Conservation (phyloP, 2,113 vertebrate genomes). For the Empidonax traillii region DNA sequence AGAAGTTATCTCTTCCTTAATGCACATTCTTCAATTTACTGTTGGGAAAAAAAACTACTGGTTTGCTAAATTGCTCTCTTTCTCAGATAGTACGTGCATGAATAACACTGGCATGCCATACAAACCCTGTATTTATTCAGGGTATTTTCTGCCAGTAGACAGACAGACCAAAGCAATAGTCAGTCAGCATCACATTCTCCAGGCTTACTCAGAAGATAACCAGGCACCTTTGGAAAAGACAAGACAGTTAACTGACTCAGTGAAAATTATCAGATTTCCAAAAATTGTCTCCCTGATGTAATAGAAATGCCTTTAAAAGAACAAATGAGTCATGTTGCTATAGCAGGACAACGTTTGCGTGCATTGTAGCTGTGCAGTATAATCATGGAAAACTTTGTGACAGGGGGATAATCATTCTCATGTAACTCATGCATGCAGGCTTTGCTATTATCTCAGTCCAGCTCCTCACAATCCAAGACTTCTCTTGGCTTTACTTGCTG, state of each 20-base stretch:
- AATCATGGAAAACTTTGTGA: conserved; percentile 12
- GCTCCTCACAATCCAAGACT: background rate
- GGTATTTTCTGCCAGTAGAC: background rate
- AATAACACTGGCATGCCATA: background rate
- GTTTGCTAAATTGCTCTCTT: background rate
- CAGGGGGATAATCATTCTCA: background rate
- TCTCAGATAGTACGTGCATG: background rate
- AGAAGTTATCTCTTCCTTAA: background rate
- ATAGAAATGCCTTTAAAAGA: conserved; percentile 25
- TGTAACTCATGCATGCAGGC: background rate
- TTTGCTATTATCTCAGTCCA: background rate
- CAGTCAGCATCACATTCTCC: background rate
- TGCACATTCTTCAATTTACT: background rate
- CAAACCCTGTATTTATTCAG: background rate
- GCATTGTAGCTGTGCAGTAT: background rate
- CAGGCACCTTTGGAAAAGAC: background rate
- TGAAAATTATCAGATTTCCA: conserved; percentile 27
- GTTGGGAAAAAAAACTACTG: background rate
- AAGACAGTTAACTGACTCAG: conserved; percentile 23
- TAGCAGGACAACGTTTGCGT: background rate
- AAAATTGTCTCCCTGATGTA: conserved; percentile 7
- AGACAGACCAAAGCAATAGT: background rate
- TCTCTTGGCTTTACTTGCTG: background rate
- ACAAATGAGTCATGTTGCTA: conserved; percentile 57
- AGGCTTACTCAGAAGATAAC: conserved; percentile 23